phyloP scores from a whole-genome alignment of 2,888 invertebrate species.

The Lumbricus terrestris region DNA sequence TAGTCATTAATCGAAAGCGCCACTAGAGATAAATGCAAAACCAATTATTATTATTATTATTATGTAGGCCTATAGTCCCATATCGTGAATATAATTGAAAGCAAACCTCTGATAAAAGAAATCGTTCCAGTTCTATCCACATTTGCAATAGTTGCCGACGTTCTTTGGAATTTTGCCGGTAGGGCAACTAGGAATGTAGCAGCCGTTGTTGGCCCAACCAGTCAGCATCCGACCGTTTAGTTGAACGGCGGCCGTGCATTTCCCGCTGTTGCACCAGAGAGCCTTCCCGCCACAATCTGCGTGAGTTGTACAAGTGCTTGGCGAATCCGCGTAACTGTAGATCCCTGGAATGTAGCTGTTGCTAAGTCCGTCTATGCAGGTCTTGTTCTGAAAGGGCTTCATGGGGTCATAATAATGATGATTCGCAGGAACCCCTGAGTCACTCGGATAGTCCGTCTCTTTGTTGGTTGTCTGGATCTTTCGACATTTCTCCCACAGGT shows the following conservation, averaged over 20 bases:
- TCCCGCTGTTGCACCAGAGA: not conserved
- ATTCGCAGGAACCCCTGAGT: not conserved
- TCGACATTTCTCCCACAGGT: not conserved
- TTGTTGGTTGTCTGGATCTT: not conserved
- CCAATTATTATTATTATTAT: too few species aligned
- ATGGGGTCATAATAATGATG: not conserved
- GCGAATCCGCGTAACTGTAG: not conserved
- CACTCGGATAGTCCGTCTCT: not conserved
- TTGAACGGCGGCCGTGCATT: not conserved
- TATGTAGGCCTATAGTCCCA: too few species aligned
- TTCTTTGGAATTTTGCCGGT: not conserved
- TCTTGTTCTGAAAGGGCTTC: not conserved
- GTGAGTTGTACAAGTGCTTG: not conserved
- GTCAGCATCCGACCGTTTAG: not conserved
- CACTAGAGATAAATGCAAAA: not conserved
- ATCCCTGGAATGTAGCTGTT: not conserved
- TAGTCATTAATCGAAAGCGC: too few species aligned
- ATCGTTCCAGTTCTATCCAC: not conserved
- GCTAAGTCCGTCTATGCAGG: not conserved
- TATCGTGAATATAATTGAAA: not conserved
- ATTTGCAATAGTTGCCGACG: not conserved
- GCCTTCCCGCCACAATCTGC: not conserved
- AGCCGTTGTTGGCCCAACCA: not conserved
- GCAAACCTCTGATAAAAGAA: not conserved
- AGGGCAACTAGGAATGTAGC: not conserved